Conservation (phyloP, 2,113 vertebrate species). For the Candoia aspera region DNA sequence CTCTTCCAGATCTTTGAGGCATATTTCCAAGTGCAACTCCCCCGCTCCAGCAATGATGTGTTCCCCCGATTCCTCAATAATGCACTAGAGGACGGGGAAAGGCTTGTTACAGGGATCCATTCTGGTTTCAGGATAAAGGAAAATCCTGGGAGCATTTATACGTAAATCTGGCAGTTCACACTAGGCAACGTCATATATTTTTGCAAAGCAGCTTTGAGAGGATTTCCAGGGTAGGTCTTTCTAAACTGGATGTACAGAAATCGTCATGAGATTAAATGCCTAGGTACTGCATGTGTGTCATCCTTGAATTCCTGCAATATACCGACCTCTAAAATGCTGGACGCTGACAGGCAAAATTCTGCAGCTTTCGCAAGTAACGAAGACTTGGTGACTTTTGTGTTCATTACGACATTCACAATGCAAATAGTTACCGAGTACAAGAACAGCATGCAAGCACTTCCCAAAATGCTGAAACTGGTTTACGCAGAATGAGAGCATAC, state of each 20-base stretch:
- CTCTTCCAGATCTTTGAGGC: conserved; percentile 72
- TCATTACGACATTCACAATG: neutral
- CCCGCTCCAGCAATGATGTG: conserved; percentile 69
- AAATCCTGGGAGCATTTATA: neutral
- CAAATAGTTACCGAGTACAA: neutral
- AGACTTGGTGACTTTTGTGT: neutral
- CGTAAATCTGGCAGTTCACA: neutral
- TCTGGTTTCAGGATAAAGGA: neutral
- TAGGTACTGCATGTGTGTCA: neutral
- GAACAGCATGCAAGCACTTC: neutral
- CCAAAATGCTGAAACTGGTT: neutral
- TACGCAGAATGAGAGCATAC: neutral
- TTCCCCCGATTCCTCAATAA: conserved; percentile 66
- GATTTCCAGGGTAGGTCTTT: neutral
- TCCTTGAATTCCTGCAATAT: neutral
- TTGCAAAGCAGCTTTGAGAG: neutral
- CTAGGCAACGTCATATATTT: neutral
- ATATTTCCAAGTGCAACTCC: conserved; percentile 72
- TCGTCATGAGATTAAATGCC: neutral
- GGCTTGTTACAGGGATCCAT: neutral
- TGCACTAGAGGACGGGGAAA: conserved; percentile 29
- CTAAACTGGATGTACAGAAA: neutral
- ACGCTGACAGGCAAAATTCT: neutral
- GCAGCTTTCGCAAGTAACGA: neutral
- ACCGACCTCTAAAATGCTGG: neutral